These are phyloP conservation scores for Masnerella sp. DNA, from an alignment of 2,888 invertebrate species.

Conservation along the genomic window DNA sequence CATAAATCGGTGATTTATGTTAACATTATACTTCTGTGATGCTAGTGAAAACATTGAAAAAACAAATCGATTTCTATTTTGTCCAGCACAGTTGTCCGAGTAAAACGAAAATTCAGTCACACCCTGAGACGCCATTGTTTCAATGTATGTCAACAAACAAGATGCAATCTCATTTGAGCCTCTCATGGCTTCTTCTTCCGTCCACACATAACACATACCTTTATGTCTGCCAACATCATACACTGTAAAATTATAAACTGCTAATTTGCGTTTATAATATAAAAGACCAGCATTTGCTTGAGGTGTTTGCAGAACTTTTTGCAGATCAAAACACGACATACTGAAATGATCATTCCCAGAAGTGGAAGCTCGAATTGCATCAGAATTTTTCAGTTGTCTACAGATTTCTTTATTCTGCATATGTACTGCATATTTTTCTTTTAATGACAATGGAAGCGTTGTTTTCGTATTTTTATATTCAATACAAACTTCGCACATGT, in stretches of 20 bases:
- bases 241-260: slow-evolving; percentile 24
- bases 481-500: slow-evolving; percentile 31
- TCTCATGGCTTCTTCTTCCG: slow-evolving; percentile 8
- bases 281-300: slow-evolving; percentile 7
- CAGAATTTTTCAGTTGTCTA: slow-evolving; percentile 21
- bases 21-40: slow-evolving; percentile 27
- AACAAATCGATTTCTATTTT: slow-evolving; percentile 25
- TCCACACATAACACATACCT: slow-evolving; percentile 15
- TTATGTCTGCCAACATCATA: slow-evolving; percentile 11
- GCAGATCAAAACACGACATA: slow-evolving; percentile 29
- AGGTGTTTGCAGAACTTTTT: slow-evolving; percentile 30
- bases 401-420: slow-evolving; percentile 9
- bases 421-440: background rate
- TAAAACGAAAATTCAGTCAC: slow-evolving; percentile 14
- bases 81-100: slow-evolving; percentile 23
- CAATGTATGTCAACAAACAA: slow-evolving; percentile 10
- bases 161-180: slow-evolving; percentile 20
- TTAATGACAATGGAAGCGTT: no score
- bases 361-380: slow-evolving; percentile 11
- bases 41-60: slow-evolving; percentile 34
- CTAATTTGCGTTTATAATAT: slow-evolving; percentile 19
- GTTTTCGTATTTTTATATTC: slow-evolving; percentile 23
- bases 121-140: background rate
- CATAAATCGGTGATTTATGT: slow-evolving; percentile 45
- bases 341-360: slow-evolving; percentile 11